phyloP scores from a whole-genome alignment of 1,140 invertebrate species.

The Cepaea nemoralis region DNA sequence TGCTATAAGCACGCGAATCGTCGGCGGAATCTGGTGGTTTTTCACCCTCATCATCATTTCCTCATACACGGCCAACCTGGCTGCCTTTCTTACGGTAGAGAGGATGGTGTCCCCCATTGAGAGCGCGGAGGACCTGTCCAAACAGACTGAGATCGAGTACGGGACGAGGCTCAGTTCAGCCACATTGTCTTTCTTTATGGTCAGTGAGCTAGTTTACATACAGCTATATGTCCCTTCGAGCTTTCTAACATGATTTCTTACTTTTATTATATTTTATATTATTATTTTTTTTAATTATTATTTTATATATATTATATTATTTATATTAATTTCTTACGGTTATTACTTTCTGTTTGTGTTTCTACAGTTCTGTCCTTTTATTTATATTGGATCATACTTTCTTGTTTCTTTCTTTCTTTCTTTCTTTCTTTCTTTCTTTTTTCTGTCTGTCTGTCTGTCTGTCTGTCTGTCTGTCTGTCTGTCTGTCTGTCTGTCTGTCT shows the following conservation, averaged over 20 bases:
- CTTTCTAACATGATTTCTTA: too few relatives aligned
- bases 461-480: slow-evolving; percentile 26
- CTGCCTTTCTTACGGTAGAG: slow-evolving; percentile 85
- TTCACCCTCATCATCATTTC: slow-evolving; percentile 99
- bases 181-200: slow-evolving; percentile 97
- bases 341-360: slow-evolving; percentile 10
- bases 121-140: slow-evolving; percentile 92
- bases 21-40: slow-evolving; percentile 93
- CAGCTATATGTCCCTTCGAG: too few relatives aligned
- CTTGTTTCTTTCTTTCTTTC: slow-evolving; percentile 3
- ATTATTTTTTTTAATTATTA: too few relatives aligned
- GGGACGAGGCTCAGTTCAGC: slow-evolving; percentile 92
- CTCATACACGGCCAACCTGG: slow-evolving; percentile 86
- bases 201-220: too few relatives aligned
- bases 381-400: slow-evolving; percentile 29
- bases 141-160: slow-evolving; percentile 93
- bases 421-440: neutral
- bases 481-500: neutral
- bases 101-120: slow-evolving; percentile 97
- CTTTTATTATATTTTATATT: too few relatives aligned
- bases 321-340: too few relatives aligned
- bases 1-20: slow-evolving; percentile 68
- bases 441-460: slow-evolving; percentile 14
- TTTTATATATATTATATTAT: too few relatives aligned
- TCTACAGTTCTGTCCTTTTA: slow-evolving; percentile 4